Percentiles rank a stretch among this genome's conserved stretches.
Conservation (phyloP, 2,113 vertebrate genomes). For the Cathartes aura region DNA sequence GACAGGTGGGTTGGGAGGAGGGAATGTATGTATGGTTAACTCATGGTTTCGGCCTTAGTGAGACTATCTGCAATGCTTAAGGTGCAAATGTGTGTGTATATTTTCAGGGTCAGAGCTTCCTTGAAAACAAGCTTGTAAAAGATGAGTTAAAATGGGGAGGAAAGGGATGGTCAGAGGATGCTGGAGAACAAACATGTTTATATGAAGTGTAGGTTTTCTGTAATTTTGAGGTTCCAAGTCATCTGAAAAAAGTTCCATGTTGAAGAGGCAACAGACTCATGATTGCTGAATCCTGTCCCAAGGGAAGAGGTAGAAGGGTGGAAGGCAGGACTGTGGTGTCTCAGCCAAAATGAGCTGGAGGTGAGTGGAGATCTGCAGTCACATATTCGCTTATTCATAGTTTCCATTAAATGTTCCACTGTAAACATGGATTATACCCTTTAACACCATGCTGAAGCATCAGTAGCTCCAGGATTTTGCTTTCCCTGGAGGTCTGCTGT, state of each 20-base stretch:
- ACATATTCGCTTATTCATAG: not conserved
- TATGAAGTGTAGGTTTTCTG: not conserved
- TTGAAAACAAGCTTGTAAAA: not conserved
- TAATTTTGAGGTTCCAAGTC: not conserved
- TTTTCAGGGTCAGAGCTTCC: not conserved
- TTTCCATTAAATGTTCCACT: not conserved
- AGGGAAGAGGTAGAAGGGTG: not conserved
- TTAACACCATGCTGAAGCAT: not conserved
- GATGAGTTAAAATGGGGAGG: not conserved
- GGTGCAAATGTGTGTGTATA: not conserved
- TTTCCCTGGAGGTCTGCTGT: not conserved
- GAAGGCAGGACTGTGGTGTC: not conserved
- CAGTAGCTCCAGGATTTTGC: not conserved
- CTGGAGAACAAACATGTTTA: not conserved
- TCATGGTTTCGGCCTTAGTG: not conserved
- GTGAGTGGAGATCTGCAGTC: not conserved
- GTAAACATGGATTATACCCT: not conserved
- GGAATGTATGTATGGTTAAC: not conserved
- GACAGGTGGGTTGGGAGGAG: not conserved
- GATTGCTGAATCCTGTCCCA: not conserved
- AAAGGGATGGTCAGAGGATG: not conserved
- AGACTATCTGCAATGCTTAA: not conserved
- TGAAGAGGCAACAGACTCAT: not conserved
- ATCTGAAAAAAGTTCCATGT: not conserved
- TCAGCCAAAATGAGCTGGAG: not conserved